Percentiles rank a stretch among this genome's conserved stretches.
phyloP scores from a whole-genome alignment of 2,797 vertebrate species.

The Notolabrus celidotus region DNA sequence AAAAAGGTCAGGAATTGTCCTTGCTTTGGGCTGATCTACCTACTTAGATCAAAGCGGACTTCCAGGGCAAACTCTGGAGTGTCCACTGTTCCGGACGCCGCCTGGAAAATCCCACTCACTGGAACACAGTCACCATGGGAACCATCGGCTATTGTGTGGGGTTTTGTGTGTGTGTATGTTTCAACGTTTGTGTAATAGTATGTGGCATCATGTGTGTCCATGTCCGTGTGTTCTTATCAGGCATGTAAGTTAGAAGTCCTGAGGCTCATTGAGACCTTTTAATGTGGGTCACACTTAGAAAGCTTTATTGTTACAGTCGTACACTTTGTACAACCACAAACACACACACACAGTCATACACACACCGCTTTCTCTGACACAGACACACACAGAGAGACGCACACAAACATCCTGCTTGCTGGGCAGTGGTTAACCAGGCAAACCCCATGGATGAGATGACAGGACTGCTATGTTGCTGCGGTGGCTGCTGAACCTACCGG shows the following conservation, averaged over 20 bases:
- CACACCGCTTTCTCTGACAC: slow-evolving; percentile 5
- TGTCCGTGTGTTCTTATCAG: slow-evolving; percentile 16
- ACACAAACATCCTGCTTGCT: slow-evolving; percentile 43
- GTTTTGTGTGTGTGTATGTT: slow-evolving; percentile 18
- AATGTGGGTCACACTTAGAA: slow-evolving; percentile 65
- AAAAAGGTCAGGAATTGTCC: slow-evolving; percentile 59
- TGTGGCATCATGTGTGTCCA: slow-evolving; percentile 16
- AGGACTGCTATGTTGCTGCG: slow-evolving; percentile 51
- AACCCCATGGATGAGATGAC: slow-evolving; percentile 60
- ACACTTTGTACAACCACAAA: slow-evolving; percentile 18
- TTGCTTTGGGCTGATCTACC: slow-evolving; percentile 60
- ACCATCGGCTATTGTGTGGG: slow-evolving; percentile 47
- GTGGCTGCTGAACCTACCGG: slow-evolving; percentile 63
- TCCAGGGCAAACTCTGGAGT: slow-evolving; percentile 76
- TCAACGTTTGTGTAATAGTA: not conserved
- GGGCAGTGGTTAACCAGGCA: slow-evolving; percentile 67
- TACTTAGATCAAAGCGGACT: slow-evolving; percentile 78
- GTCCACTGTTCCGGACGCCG: slow-evolving; percentile 67
- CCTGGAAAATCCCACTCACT: slow-evolving; percentile 79
- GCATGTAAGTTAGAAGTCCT: slow-evolving; percentile 51
- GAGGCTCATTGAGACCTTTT: slow-evolving; percentile 71
- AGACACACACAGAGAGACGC: not conserved
- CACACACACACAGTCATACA: slow-evolving; percentile 3
- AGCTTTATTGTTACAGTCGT: slow-evolving; percentile 42
- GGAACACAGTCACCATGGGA: slow-evolving; percentile 75